Base-by-base conservation (phyloP, 2,113 vertebrate species). In the Porphyrio hochstetteri region DNA sequence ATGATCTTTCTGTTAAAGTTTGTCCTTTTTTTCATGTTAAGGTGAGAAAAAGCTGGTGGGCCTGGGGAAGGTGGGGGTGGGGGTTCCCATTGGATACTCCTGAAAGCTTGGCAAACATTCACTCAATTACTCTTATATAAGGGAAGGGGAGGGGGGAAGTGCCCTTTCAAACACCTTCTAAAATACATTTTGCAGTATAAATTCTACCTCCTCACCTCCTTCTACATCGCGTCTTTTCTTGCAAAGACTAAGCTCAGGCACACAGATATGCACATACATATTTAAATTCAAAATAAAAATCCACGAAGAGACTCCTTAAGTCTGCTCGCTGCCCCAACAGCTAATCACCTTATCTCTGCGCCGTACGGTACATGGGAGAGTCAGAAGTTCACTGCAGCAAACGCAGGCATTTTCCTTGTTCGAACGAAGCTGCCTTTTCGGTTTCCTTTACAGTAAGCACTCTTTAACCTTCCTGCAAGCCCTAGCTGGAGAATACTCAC, bases 1-100 rank as follows among this genome's bases (percentile, higher is more conserved):
- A 97, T 97, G 96, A 94, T 96, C 96, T 96, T 98, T 96, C 95
- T 94, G 96, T 93, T 98, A 82, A 97, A 97, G 94, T 97, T 97
- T 95, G 92, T 96, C 96, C 92, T 98, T 98, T 93, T 93, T 97
- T 97, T 94, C 97, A 97, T 97, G 95, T 95, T 94, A 96, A 97
- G 93, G 97, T 88, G 88, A 97, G 96, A 88, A 96, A 96, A 97
- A 94, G 93, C 94, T 96, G 76, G 29, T 5, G 16, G 25, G 79
- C 92, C 89, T 2, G 2, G 55, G 19, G 42, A 95, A 78, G 33
- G 72, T 88, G 80, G 89, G 95, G 90, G 91, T 96, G 79, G 94
- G 91, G 94, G 97, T 96, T 97, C 95, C 93, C 52, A 31, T 88
- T 46, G 94, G 96, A 90, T 96, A 75, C 92, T 83, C 89, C 92